Evolutionary conservation across 2,888 invertebrate species (phyloP), one percentile per base, ranked within the genome.

Genomic region (Lordiphosa andalusiaca): DNA sequence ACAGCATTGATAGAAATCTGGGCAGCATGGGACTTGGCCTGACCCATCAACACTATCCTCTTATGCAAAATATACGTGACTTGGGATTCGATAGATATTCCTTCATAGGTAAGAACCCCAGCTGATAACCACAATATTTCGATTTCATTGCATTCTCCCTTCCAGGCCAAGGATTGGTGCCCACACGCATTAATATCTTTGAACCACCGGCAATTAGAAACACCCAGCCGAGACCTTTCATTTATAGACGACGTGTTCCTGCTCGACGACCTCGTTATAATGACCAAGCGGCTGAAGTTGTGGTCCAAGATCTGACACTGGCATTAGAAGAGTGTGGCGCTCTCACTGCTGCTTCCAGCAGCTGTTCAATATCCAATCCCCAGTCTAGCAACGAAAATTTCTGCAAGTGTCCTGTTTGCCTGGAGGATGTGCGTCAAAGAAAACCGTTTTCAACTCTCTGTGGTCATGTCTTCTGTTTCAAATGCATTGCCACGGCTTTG

Each of bases 381-480:
- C 25, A 13, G 46, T 23, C 10, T 5, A 25, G 40, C 16, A 33
- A 6, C 0, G 12, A 21, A 5, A 51, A 44, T n/a, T 47, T 60
- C 35, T 66, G 73, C 4, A 61, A 59, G 5, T 73, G 78, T 57
- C 73, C 73, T 7, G 53, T 73, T 1, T 73, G 75, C 12, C 44
- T 59, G 49, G 41, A 49, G 5, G 40, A 33, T 48, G 53, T 78
- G 13, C 56, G 51, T 5, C 44, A 51, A 1, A 67, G 64, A 5
- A 36, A 62, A 3, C 73, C 80, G 1, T 36, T 55, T 2, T 19
- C 80, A 5, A 78, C 75, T 40, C 23, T 30, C 0, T 73, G 73
- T 40, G 80, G 73, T 0, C 73, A 73, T 56, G 69, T 73, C 1
- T 78, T 72, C 5, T 78, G 73, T 53, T 46, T 40, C 12, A 23